phyloP scores from a whole-genome alignment of 2,113 vertebrate species.

The Lota lota region DNA sequence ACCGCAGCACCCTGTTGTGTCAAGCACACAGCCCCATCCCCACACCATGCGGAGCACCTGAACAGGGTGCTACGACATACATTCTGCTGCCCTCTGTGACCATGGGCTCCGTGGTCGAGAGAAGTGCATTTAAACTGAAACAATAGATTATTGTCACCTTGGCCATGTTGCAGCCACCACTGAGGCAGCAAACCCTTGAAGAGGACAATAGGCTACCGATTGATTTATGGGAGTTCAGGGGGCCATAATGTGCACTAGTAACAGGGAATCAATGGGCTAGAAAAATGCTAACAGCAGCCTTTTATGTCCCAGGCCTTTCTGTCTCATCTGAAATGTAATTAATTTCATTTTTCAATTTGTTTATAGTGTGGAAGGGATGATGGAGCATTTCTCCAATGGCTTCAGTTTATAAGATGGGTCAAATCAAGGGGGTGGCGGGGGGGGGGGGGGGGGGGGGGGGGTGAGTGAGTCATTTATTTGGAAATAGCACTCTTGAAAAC shows the following conservation, averaged over 20 bases:
- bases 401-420: constrained; percentile 23
- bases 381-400: constrained; percentile 52
- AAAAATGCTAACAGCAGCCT: constrained; percentile 84
- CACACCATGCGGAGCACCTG: too few species aligned
- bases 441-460: too few species aligned
- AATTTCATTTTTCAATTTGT: constrained; percentile 64
- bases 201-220: constrained; percentile 76
- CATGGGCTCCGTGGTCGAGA: constrained; percentile 53
- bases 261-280: constrained; percentile 83
- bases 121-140: constrained; percentile 68
- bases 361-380: constrained; percentile 48
- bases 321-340: constrained; percentile 77
- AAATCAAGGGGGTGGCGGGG: too few species aligned
- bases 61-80: constrained; percentile 4
- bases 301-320: constrained; percentile 76
- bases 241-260: constrained; percentile 79
- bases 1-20: neutral
- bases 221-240: constrained; percentile 79
- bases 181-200: constrained; percentile 60
- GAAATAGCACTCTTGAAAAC: too few species aligned
- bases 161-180: constrained; percentile 62
- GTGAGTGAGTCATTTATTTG: too few species aligned
- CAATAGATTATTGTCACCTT: constrained; percentile 79
- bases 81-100: constrained; percentile 57
- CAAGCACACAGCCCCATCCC: neutral